These are phyloP conservation scores for Climacteris rufus DNA, from an alignment of 2,113 vertebrate genomes.

Conservation along the genomic window DNA sequence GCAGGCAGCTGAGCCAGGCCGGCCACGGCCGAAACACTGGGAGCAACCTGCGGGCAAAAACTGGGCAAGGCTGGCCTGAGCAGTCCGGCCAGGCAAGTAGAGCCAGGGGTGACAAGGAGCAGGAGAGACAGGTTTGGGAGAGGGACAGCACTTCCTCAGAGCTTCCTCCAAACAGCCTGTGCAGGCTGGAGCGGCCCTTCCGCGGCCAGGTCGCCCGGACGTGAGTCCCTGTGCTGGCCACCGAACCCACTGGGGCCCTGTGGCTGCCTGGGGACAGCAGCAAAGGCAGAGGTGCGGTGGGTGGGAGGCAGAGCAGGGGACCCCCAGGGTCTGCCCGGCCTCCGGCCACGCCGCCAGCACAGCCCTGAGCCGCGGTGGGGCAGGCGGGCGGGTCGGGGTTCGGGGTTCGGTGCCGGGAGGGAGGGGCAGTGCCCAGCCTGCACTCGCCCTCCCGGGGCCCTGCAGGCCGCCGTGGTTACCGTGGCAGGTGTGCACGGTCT, in stretches of 20 bases:
- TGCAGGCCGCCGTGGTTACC: rapidly evolving
- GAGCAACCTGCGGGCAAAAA: background rate
- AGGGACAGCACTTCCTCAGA: background rate
- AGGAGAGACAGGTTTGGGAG: background rate
- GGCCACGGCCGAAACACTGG: background rate
- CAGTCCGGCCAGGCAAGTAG: background rate
- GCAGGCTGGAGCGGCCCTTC: background rate
- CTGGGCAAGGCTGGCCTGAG: background rate
- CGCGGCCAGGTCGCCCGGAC: rapidly evolving
- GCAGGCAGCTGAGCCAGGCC: background rate
- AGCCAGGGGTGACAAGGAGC: background rate
- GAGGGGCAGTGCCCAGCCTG: background rate
- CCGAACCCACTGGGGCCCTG: rapidly evolving
- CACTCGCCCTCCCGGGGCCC: rapidly evolving
- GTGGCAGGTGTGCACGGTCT: rapidly evolving
- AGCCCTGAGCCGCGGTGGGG: background rate
- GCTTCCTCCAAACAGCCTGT: background rate
- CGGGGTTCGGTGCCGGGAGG: too few relatives aligned
- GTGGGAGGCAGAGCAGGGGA: background rate
- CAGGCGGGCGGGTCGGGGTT: too few relatives aligned
- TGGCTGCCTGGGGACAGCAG: background rate
- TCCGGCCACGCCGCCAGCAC: rapidly evolving
- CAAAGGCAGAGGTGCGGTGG: background rate
- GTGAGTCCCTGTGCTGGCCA: rapidly evolving
- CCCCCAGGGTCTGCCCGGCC: background rate